These are phyloP conservation scores for Branchellion lobata DNA, from an alignment of 2,888 invertebrate genomes.

Conservation along the genomic window DNA sequence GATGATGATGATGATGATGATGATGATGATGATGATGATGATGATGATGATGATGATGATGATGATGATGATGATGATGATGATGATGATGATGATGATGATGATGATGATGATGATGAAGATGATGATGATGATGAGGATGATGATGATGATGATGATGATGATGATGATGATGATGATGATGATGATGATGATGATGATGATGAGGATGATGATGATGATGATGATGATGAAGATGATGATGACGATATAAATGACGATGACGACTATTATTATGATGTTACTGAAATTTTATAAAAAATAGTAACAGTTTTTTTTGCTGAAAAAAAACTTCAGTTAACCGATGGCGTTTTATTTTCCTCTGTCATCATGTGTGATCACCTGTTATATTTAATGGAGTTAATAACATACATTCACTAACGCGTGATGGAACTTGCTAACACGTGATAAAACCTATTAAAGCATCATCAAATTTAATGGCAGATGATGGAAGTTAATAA, in stretches of 20 bases:
- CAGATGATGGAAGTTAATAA: no score
- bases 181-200: conserved; percentile 40
- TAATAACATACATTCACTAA: no score
- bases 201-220: conserved; percentile 41
- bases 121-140: background rate
- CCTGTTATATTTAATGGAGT: no score
- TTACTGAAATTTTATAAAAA: no score
- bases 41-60: conserved; percentile 40
- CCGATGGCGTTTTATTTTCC: no score
- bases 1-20: background rate
- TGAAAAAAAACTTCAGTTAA: no score
- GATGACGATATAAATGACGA: conserved; percentile 22
- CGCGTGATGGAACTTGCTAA: no score
- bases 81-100: conserved; percentile 39
- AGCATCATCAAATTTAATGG: no score
- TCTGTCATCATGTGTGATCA: no score
- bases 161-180: conserved; percentile 39
- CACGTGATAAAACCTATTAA: no score
- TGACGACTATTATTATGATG: background rate
- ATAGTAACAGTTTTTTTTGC: no score
- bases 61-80: conserved; percentile 40
- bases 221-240: conserved; percentile 38
- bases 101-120: conserved; percentile 36
- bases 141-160: conserved; percentile 43
- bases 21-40: conserved; percentile 40